Evolutionary conservation across 2,113 vertebrate species (phyloP), one percentile per base, ranked within the genome.

Genomic region (Nesoenas mayeri): DNA sequence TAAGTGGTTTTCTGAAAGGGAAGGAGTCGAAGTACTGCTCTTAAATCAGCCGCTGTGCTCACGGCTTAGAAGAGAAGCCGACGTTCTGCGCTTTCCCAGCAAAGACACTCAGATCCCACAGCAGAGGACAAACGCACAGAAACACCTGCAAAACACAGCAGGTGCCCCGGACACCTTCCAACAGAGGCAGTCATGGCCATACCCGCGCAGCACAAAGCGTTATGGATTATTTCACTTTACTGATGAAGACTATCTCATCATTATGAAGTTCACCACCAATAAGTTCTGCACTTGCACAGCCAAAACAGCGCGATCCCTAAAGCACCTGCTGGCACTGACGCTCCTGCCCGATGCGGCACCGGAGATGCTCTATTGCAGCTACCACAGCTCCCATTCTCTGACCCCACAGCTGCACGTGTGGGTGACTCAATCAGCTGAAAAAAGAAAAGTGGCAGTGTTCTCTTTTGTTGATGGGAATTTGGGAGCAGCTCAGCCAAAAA

Each of bases 151-250:
- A 4, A 66, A 6, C 0, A 8, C 4, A 32, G 48, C 61, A 15
- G 78, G 85, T 40, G 4, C 72, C 16, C 56, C 6, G 1, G 25
- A 2, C 25, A 8, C 51, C 61, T 36, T 8, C 2, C 25, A 1
- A 7, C 0, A 15, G 66, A 19, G 38, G 29, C 40, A 0, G 7
- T 31, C 1, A 0, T 5, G n/a, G 1, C 79, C 64, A 2, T 3
- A 15, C 58, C 54, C 6, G 57, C 70, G 0, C 2, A 3, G 40
- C 77, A 11, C 70, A 4, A 2, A 12, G 15, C 0, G 3, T 2
- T 15, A 12, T 0, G 26, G 4, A 21, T 18, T 6, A 7, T 56
- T 53, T 19, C 9, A 1, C 51, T 18, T 42, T 1, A 9, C 0
- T 17, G 47, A 16, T 9, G 38, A 20, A 38, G 28, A 28, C 47